Percentiles rank a stretch among this genome's conserved stretches.
These are phyloP conservation scores for Umimayanthus kanabou DNA, from an alignment of 92 coral and sea anemone species.

Conservation along the genomic window DNA sequence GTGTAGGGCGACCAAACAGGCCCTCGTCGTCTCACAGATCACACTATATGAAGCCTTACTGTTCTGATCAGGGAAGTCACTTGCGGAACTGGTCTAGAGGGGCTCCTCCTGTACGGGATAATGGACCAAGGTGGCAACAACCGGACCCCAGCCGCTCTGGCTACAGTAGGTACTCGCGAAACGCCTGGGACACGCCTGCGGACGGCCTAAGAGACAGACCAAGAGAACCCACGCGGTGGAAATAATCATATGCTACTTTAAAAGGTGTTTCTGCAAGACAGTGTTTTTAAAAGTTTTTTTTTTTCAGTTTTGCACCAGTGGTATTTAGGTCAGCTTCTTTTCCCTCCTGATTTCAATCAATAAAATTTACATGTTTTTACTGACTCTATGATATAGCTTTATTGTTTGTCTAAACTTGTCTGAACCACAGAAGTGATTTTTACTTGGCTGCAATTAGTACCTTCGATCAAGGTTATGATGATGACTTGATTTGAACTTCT, in stretches of 20 bases:
- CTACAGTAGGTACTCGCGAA: constrained; percentile 2
- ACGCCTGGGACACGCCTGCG: background rate
- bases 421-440: too few species aligned
- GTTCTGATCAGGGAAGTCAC: background rate
- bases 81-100: background rate
- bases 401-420: too few species aligned
- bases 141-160: background rate
- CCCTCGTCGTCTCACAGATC: background rate
- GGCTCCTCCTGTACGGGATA: background rate
- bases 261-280: background rate
- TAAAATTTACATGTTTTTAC: too few species aligned
- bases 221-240: background rate
- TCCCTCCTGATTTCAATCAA: background rate
- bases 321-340: background rate
- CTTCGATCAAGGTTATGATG: too few species aligned
- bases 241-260: background rate
- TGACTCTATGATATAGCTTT: too few species aligned
- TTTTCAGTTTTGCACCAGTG: background rate
- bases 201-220: background rate
- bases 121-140: background rate
- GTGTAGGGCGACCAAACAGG: background rate
- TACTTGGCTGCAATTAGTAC: too few species aligned
- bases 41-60: background rate
- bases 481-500: too few species aligned
- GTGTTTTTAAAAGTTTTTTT: background rate